A percentile compares a stretch with the other conserved stretches of the same genome.
Conservation (phyloP, 2,113 vertebrate genomes). For the Ophiodon elongatus region DNA sequence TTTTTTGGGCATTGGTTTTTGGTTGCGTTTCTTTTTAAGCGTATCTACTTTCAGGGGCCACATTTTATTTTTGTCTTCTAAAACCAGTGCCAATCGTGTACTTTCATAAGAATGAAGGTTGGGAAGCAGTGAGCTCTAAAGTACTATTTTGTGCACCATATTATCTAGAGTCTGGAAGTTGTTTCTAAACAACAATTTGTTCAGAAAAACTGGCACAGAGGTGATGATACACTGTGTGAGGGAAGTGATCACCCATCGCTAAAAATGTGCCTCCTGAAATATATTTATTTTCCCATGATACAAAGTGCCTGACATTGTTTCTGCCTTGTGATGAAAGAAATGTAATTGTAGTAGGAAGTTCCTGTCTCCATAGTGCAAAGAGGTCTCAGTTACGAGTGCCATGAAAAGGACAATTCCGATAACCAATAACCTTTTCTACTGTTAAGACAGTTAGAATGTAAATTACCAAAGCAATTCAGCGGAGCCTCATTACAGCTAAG, state of each 20-base stretch:
- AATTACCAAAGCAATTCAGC: not conserved
- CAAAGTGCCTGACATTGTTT: not conserved
- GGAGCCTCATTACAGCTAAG: not conserved
- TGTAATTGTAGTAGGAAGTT: not conserved
- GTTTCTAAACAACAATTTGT: not conserved
- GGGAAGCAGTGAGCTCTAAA: not conserved
- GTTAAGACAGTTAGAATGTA: not conserved
- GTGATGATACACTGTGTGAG: not conserved
- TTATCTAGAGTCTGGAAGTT: not conserved
- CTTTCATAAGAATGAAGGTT: not conserved
- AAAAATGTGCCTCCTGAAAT: not conserved
- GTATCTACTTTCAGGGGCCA: not conserved
- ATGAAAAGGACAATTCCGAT: not conserved
- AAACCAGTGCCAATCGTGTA: not conserved
- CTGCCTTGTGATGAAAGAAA: not conserved
- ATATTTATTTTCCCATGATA: not conserved
- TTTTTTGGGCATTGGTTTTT: conserved; percentile 11
- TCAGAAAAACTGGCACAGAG: not conserved
- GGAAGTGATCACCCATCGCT: not conserved
- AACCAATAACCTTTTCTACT: not conserved
- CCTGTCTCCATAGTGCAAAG: not conserved
- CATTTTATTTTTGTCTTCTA: conserved; percentile 6
- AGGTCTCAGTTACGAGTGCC: too few relatives aligned
- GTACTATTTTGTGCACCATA: not conserved
- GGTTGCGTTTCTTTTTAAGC: not conserved